Evolutionary conservation across 2,113 vertebrate species (phyloP), one percentile per base, ranked within the genome.

Genomic region (Ploceus nigricollis): DNA sequence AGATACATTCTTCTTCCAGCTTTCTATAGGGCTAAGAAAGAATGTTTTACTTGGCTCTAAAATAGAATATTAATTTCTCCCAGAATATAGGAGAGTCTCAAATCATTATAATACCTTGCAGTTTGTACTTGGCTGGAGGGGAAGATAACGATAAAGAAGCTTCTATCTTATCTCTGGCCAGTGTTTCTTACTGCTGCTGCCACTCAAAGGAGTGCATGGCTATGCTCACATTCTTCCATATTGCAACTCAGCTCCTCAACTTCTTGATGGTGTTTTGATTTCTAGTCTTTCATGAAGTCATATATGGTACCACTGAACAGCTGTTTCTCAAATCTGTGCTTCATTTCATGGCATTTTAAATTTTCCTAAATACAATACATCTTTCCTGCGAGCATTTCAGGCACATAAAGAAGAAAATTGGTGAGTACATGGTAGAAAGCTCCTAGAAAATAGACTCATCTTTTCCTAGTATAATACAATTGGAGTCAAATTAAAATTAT

Each of bases 331-430:
- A 47, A 50, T 68, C 5, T 53, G 4, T 82, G 33, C 47, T 60
- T 84, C 13, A 6, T 73, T 84, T 87, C 7, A 15, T 50, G 56
- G 23, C 17, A 3, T 54, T 54, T 79, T 8, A 54, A 44, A 35
- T 91, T 96, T 63, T 97, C 98, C 98, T 99, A 97, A 97, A 98
- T 71, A 5, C 15, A 20, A 4, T 54, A 99, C 98, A 40, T 99
- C 99, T 15, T 99, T 99, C 96, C 94, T 99, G 91, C 98, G 98
- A 86, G 99, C 99, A 0, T 99, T 99, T 96, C 99, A 99, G 96
- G 99, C 99, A 15, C 99, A 99, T 93, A 99, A 99, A 96, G 99
- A 99, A 89, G 99, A 99, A 96, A 99, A 99, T 96, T 99, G 99
- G 99, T 99, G 94, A 98, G 99, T 97, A 31, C 14, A 2, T 47